Evolutionary conservation across 2,888 invertebrate species (phyloP), one percentile per base, ranked within the genome.

Genomic region (Andrena minutula): DNA sequence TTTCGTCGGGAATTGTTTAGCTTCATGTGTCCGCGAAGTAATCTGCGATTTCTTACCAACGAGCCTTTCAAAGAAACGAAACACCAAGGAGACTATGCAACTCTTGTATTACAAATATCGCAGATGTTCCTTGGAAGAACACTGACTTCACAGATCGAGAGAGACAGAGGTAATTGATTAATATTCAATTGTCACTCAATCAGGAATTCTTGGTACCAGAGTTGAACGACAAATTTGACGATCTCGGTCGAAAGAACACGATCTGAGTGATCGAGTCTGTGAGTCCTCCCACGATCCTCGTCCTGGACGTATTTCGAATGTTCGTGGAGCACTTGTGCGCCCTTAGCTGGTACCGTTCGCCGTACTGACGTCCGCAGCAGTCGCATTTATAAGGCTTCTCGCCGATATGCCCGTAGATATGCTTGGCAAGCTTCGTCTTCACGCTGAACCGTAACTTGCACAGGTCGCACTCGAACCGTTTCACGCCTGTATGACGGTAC

Each of bases 351-450:
- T 86, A 87, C 49, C 86, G 81, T 61, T 87, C 88, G 12, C 82
- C 77, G 5, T 83, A 87, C 16, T 87, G 88, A 26, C 86, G 87
- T 1, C 80, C 75, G 12, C 88, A 88, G 12, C 66, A 63, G n/a
- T 78, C 49, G 47, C 89, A 89, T 20, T 88, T 89, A 63, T 88
- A 89, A 12, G 83, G 87, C 53, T 88, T 88, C 68, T 88, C 89
- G 30, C 86, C 88, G 53, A 68, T 79, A 35, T 88, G 89, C 0
- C 76, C 79, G 65, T 87, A 89, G 60, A 87, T 88, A 51, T 87
- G 88, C 63, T 88, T 87, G 6, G 87, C 86, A 26, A 87, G 69
- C 32, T 87, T 88, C 26, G 87, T 79, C 60, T 87, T 87, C 49
- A 87, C 79, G 73, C 78, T 83, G 79, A 87, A 87, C 1, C 87